Percentiles rank a stretch among this genome's conserved stretches.
phyloP scores from a whole-genome alignment of 2,888 invertebrate species.

The Meganola albula region DNA sequence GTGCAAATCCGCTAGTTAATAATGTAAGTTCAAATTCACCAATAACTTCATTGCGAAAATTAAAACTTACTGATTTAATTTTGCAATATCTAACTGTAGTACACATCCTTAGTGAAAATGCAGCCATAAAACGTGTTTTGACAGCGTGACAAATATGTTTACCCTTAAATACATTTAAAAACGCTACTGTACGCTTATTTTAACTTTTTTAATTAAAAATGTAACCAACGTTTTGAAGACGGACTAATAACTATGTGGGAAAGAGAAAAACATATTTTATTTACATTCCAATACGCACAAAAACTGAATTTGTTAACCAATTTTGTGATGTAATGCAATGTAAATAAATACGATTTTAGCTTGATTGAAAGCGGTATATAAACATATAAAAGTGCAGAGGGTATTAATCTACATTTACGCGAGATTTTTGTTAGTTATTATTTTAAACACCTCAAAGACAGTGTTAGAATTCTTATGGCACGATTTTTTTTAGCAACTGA shows the following conservation, averaged over 20 bases:
- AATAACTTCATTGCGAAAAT: no score
- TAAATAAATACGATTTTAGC: slow-evolving; percentile 16
- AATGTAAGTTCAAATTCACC: no score
- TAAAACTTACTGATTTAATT: no score
- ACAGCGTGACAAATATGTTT: slow-evolving; percentile 23
- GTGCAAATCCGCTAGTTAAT: no score
- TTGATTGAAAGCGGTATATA: slow-evolving; percentile 30
- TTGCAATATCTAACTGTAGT: no score
- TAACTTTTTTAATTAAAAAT: slow-evolving; percentile 24
- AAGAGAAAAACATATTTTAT: slow-evolving; percentile 16
- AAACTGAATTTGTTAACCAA: no score
- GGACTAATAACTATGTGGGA: slow-evolving; percentile 27
- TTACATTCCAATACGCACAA: slow-evolving; percentile 14
- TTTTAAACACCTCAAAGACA: no score
- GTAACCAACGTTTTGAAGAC: slow-evolving; percentile 23
- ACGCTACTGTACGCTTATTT: slow-evolving; percentile 27
- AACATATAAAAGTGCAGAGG: slow-evolving; percentile 31
- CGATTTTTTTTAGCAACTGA: no score
- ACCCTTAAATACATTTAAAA: slow-evolving; percentile 30
- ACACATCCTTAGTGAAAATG: no score
- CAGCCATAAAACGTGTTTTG: slow-evolving; percentile 27
- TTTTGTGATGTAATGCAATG: slow-evolving; percentile 7
- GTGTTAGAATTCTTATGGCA: no score
- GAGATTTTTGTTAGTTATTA: slow-evolving; percentile 14
- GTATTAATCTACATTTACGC: slow-evolving; percentile 22